These are phyloP conservation scores for Siniperca scherzeri DNA, from an alignment of 2,797 vertebrate species.

Conservation along the genomic window DNA sequence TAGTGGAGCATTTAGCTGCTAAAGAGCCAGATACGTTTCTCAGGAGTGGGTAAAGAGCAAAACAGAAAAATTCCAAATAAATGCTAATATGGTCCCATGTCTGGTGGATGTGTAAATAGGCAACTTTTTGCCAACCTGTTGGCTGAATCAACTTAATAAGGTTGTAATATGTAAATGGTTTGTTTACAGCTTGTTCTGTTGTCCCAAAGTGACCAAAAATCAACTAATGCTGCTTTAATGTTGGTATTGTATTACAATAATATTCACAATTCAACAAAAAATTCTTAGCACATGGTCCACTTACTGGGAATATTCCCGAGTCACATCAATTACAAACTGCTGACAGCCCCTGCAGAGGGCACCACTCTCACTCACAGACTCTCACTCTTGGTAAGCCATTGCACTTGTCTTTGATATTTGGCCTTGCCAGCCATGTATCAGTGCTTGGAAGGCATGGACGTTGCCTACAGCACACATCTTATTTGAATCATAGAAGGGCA, in stretches of 20 bases:
- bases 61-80: not conserved
- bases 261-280: not conserved
- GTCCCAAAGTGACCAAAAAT: not conserved
- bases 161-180: not conserved
- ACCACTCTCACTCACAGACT: not conserved
- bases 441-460: not conserved
- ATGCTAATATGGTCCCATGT: too few species aligned
- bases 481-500: constrained; percentile 42
- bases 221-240: not conserved
- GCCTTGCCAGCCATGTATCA: constrained; percentile 4
- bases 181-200: not conserved
- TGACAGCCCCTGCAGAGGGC: not conserved
- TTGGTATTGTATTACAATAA: not conserved
- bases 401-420: constrained; percentile 18
- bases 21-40: not conserved
- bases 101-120: not conserved
- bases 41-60: not conserved
- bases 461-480: constrained; percentile 41
- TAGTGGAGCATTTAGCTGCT: not conserved
- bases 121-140: not conserved
- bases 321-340: not conserved
- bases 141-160: not conserved
- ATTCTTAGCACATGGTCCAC: not conserved
- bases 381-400: not conserved
- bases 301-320: not conserved